phyloP scores from a whole-genome alignment of 2,797 vertebrate genomes.

The Intellagama lesueurii region DNA sequence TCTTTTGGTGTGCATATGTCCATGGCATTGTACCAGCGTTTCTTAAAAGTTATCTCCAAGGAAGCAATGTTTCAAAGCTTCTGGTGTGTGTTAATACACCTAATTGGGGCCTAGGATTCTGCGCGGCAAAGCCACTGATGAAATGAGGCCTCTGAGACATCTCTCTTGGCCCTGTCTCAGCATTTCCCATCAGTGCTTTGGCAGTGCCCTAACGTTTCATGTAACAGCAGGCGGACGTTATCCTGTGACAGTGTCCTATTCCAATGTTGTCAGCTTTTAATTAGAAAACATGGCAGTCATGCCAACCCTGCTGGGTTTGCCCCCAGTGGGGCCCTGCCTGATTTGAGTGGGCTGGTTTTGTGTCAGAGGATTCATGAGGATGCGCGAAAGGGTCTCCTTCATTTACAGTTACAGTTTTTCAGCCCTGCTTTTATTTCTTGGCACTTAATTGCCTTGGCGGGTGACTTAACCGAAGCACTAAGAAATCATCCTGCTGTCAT shows the following conservation, averaged over 20 bases:
- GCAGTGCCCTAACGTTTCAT: conserved; percentile 41
- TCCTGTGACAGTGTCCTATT: conserved; percentile 1
- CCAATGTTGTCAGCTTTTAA: conserved; percentile 27
- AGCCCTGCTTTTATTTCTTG: too few species aligned
- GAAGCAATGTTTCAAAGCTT: background rate
- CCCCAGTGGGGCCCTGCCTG: conserved; percentile 16
- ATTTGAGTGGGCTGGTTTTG: conserved; percentile 12
- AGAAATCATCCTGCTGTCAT: background rate
- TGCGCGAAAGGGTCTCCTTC: conserved; percentile 16
- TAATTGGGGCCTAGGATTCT: too few species aligned
- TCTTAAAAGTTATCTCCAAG: background rate
- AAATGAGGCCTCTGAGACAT: background rate
- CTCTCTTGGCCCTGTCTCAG: background rate
- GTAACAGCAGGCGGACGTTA: conserved; percentile 38
- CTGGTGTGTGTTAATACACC: background rate
- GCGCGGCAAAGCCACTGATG: background rate
- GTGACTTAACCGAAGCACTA: background rate
- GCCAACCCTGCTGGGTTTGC: conserved; percentile 7
- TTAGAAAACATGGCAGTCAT: conserved; percentile 31
- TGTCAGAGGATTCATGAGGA: conserved; percentile 26
- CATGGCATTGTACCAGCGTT: too few species aligned
- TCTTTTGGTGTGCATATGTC: too few species aligned
- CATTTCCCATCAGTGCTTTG: conserved; percentile 13
- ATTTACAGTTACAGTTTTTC: background rate
- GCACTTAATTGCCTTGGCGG: background rate